Evolutionary conservation across 2,113 vertebrate species (phyloP).

Genomic region (Phalacrocorax carbo): DNA sequence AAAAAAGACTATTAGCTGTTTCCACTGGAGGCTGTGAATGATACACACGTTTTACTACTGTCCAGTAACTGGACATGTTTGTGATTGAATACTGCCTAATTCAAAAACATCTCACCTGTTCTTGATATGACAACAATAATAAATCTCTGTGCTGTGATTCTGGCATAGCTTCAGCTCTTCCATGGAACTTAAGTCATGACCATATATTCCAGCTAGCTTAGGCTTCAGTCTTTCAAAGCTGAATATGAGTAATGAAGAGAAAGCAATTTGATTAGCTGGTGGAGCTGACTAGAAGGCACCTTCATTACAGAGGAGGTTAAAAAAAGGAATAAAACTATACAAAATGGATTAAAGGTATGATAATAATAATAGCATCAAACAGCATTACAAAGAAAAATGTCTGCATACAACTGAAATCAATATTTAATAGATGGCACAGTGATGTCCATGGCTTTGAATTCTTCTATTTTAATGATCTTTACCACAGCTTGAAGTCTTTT

Average conservation of each 20-base stretch:
- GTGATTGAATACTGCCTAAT: neutral
- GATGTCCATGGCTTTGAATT: neutral
- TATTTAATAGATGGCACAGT: neutral
- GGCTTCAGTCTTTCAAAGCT: neutral
- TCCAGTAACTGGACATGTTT: neutral
- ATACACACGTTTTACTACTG: neutral
- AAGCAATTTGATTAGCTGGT: constrained; percentile 18
- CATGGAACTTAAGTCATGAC: neutral
- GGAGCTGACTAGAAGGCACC: constrained; percentile 19
- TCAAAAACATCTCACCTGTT: neutral
- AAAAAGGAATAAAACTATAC: neutral
- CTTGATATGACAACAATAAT: neutral
- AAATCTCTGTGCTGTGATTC: neutral
- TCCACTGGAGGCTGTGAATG: neutral
- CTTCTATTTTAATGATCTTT: constrained; percentile 42
- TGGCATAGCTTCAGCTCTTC: constrained; percentile 21
- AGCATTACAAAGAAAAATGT: constrained; percentile 1
- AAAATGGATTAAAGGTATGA: neutral
- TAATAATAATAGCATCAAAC: neutral
- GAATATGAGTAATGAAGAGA: constrained; percentile 26
- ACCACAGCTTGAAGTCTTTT: constrained; percentile 50
- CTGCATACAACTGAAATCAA: constrained; percentile 14
- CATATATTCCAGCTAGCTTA: constrained; percentile 1
- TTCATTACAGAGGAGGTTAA: neutral
- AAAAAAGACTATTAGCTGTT: neutral